Base-by-base conservation (phyloP, 2,797 vertebrate species). In the Microtus agrestis region DNA sequence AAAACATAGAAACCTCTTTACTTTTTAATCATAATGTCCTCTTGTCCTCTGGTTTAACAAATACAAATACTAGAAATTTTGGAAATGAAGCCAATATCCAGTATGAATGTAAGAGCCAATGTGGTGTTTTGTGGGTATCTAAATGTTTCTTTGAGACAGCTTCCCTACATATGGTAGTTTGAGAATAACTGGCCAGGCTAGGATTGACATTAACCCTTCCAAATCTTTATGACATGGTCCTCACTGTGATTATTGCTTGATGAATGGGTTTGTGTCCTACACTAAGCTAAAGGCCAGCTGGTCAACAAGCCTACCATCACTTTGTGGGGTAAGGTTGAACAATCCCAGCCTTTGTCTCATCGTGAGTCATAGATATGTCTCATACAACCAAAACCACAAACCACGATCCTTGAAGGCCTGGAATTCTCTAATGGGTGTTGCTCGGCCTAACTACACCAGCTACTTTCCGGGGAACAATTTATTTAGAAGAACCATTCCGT, bases 1-100 rank as follows among this genome's bases (percentile, higher is more conserved):
- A 2, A 23, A 40, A 95, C 95, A 82, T 89, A 51, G 17, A 84
- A 84, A 29, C 0, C 65, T 87, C 6, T 93, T 94, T 40, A 82
- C 74, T n/a, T 12, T 34, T 86, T 71, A 69, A 69, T 78, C 34
- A 15, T 25, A 86, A 59, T 54, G 19, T 76, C 37, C 14, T 31
- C 54, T 89, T 48, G 40, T 77, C 43, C 21, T 29, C 46, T 85
- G 11, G 2, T 19, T 63, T 78, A n/a, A 88, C 69, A 92, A 86
- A 82, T 61, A 5, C 14, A 43, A 48, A 11, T 78, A 34, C 37
- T 31, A 93, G 37, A 91, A 88, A 79, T 76, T 54, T 67, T 65
- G 69, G 11, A 94, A 92, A 67, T 54, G 31, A 94, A 51, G 71
- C n/a, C 21, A 59, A 19, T 82, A 91, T n/a, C 11, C 29, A 56